These are phyloP conservation scores for Trachelus stipa DNA, from an alignment of 2,888 invertebrate species.

Conservation along the genomic window DNA sequence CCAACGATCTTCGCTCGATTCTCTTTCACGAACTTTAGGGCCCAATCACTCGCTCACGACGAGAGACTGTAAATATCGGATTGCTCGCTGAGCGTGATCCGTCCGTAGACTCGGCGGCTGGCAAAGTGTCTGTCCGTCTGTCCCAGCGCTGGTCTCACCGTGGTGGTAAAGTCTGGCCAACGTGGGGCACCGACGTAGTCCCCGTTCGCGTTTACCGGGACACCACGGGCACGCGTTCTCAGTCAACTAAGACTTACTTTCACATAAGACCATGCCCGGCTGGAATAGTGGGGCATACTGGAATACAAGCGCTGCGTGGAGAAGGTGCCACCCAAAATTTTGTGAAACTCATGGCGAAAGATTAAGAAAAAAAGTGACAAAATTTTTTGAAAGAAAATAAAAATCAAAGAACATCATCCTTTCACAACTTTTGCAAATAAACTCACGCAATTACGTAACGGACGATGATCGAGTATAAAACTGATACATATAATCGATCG, in stretches of 20 bases:
- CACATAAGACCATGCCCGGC: constrained; percentile 42
- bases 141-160: constrained; percentile 21
- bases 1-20: too few relatives aligned
- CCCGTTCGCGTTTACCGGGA: constrained; percentile 12
- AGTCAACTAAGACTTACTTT: constrained; percentile 51
- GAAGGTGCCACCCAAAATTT: too few relatives aligned
- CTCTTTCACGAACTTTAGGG: too few relatives aligned
- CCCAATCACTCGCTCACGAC: too few relatives aligned
- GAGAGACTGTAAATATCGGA: neutral
- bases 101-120: constrained; percentile 43
- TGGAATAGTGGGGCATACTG: constrained; percentile 38
- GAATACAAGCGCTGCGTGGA: neutral
- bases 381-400: too few relatives aligned
- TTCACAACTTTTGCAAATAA: too few relatives aligned
- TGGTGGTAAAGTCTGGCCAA: neutral
- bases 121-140: constrained; percentile 46
- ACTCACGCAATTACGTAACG: too few relatives aligned
- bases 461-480: too few relatives aligned
- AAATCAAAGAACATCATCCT: too few relatives aligned
- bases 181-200: constrained; percentile 17
- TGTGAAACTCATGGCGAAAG: too few relatives aligned
- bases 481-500: too few relatives aligned
- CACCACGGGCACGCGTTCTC: constrained; percentile 50
- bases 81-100: constrained; percentile 23
- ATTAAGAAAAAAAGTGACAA: too few relatives aligned